A percentile compares a stretch with the other conserved stretches of the same genome.
Conservation (phyloP, 2,888 invertebrate genomes). For the Helleia helle region DNA sequence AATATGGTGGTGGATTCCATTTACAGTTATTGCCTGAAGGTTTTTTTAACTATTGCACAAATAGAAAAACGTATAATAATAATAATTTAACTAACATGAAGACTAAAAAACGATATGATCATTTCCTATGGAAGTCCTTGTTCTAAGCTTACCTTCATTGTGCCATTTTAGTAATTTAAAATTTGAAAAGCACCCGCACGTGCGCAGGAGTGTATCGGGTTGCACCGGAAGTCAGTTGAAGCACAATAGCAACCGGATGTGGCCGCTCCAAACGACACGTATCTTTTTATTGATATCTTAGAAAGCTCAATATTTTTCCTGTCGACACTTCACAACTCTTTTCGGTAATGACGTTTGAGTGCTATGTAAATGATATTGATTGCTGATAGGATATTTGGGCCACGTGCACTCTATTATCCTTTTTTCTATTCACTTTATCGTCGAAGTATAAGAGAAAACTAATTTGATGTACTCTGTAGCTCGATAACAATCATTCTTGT, state of each 20-base stretch:
- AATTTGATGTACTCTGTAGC: too few species aligned
- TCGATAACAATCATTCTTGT: too few species aligned
- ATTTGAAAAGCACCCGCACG: constrained; percentile 70
- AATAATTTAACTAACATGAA: too few species aligned
- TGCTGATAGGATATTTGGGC: constrained; percentile 22
- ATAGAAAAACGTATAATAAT: too few species aligned
- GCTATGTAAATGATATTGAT: constrained; percentile 36
- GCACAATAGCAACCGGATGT: constrained; percentile 70
- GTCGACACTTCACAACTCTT: constrained; percentile 49
- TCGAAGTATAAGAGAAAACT: too few species aligned
- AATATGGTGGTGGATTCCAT: too few species aligned
- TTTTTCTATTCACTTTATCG: too few species aligned
- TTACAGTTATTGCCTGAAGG: too few species aligned
- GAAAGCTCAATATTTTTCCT: constrained; percentile 67
- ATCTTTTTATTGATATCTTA: constrained; percentile 71
- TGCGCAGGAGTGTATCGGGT: constrained; percentile 73
- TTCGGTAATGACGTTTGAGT: constrained; percentile 33
- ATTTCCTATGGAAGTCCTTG: too few species aligned
- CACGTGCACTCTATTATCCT: constrained; percentile 15
- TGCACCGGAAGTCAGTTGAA: constrained; percentile 67
- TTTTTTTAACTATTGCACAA: too few species aligned
- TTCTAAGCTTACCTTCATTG: constrained; percentile 33
- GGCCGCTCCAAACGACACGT: constrained; percentile 70
- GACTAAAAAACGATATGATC: too few species aligned
- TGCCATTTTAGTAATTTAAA: constrained; percentile 50